These are phyloP conservation scores for Lasioglossum morio DNA, from an alignment of 2,888 invertebrate species.

Conservation along the genomic window DNA sequence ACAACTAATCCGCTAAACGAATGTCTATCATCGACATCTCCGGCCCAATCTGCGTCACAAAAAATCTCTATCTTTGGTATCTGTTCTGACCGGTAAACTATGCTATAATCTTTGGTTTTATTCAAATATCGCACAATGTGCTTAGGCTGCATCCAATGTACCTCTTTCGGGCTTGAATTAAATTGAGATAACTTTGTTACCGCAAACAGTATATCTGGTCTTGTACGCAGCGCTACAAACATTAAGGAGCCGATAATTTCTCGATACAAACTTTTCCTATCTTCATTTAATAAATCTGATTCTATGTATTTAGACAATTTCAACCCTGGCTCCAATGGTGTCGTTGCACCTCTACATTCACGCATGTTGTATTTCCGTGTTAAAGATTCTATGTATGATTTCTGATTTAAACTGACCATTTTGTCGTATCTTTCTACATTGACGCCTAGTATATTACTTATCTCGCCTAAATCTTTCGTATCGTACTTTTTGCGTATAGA, in stretches of 20 bases:
- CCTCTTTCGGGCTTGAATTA: no score
- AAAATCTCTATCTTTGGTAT: conserved; percentile 26
- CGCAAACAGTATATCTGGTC: no score
- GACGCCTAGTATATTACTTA: not conserved
- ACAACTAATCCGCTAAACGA: not conserved
- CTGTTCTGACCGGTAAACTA: not conserved
- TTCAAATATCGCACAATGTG: not conserved
- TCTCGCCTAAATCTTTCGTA: no score
- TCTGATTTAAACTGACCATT: not conserved
- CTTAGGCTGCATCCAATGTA: not conserved
- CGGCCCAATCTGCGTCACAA: conserved; percentile 35
- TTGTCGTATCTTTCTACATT: not conserved
- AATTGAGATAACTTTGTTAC: no score
- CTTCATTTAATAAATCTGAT: not conserved
- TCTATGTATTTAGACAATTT: not conserved
- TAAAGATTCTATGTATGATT: conserved; percentile 1
- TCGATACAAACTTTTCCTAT: not conserved
- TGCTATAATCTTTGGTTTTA: not conserved
- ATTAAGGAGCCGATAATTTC: not conserved
- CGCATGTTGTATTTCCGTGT: not conserved
- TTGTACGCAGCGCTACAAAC: no score
- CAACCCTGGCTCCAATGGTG: not conserved
- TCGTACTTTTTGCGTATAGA: no score
- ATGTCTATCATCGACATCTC: conserved; percentile 32
- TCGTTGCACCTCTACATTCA: not conserved